Evolutionary conservation across 2,888 invertebrate genomes (phyloP), one percentile per base, ranked within the genome.

Genomic region (Fabriciana adippe): DNA sequence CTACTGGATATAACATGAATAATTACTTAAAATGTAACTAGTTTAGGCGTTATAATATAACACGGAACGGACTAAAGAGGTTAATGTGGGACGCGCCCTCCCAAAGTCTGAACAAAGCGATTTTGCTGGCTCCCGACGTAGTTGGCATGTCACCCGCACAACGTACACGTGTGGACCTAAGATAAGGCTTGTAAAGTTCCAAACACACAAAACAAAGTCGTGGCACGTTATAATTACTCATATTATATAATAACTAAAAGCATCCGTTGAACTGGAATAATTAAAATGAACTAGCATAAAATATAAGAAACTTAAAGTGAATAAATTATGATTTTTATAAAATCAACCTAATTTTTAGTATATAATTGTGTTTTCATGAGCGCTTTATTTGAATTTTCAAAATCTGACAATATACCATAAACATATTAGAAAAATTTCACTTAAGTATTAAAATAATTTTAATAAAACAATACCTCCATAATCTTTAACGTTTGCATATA

Each of bases 51-150:
- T 66, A 66, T 68, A 69, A 71, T 72, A 67, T 67, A 66, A 71
- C 69, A 64, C 66, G 59, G 66, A 31, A 57, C 59, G 62, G 66
- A 63, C 60, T 79, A 82, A 66, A 70, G 65, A 67, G 64, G 61
- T 66, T 83, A 85, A 82, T 81, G 81, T 79, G 80, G 76, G 78
- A 78, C 74, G 80, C 80, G 76, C 77, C 80, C 79, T 81, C 79
- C 78, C 78, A 80, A 84, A 85, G 81, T 82, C 78, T 73, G 80
- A 81, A 87, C 86, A 85, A 88, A 87, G 85, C 84, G 84, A 86
- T 87, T 86, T 87, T 80, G 84, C 82, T 85, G 83, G 83, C 84
- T 77, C 78, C 72, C 78, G 78, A 74, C 79, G 81, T 82, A 82
- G 82, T 83, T 85, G 83, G 83, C 80, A 83, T 85, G 85, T 85